phyloP scores from a whole-genome alignment of 2,888 invertebrate genomes.

The Frankliniella fusca region DNA sequence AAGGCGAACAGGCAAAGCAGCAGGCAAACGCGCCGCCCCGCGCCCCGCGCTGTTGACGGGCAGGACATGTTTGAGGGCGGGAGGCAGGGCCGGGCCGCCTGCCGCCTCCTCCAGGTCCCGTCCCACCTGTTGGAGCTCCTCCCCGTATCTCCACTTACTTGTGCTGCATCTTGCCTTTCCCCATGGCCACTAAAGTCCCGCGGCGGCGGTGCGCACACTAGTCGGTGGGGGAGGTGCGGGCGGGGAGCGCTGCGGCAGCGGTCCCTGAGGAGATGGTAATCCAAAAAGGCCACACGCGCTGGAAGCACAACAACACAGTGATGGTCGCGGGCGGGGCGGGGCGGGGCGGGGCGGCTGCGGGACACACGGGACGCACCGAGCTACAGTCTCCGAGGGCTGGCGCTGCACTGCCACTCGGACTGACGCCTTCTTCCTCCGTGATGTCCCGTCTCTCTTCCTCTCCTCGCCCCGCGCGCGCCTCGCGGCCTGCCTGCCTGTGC shows the following conservation, averaged over 20 bases:
- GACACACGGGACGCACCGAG: too few species aligned
- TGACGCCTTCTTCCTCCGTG: neutral
- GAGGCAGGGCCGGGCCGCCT: neutral
- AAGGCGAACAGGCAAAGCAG: neutral
- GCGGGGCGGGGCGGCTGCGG: neutral
- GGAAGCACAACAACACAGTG: neutral
- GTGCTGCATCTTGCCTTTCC: slow-evolving; percentile 1
- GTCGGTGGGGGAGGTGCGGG: neutral
- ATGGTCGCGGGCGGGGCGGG: too few species aligned
- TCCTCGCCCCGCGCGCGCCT: neutral
- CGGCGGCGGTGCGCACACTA: neutral
- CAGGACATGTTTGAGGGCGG: neutral
- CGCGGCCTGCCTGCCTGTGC: neutral
- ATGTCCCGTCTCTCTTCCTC: neutral
- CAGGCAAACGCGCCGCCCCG: neutral
- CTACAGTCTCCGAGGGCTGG: neutral
- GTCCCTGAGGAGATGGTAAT: neutral
- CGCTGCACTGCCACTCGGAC: neutral
- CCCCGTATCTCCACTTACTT: neutral
- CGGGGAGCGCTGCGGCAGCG: neutral
- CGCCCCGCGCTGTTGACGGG: neutral
- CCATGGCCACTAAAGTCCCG: neutral
- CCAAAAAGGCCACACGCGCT: neutral
- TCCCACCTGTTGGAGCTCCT: neutral
- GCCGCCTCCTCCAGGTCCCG: neutral